Percentiles rank a stretch among this genome's conserved stretches.
phyloP scores from a whole-genome alignment of 2,113 vertebrate genomes.

The Strix uralensis region DNA sequence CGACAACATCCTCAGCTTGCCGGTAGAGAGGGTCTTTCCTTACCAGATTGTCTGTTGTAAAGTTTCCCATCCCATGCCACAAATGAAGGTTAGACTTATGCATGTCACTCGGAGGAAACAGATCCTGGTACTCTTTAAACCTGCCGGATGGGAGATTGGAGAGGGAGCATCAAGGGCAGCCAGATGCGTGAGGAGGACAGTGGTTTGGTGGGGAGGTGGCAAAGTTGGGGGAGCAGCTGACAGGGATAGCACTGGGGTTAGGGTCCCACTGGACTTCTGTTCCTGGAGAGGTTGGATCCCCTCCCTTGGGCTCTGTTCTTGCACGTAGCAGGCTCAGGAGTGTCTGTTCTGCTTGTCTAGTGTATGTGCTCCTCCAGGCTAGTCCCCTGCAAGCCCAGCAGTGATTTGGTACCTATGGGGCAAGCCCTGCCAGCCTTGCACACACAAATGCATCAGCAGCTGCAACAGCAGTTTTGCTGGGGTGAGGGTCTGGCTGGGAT shows the following conservation, averaged over 20 bases:
- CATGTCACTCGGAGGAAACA: not conserved
- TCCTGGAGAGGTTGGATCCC: not conserved
- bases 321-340: not conserved
- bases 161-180: not conserved
- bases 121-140: slow-evolving; percentile 60
- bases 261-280: not conserved
- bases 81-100: not conserved
- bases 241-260: not conserved
- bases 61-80: not conserved
- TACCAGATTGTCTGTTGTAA: not conserved
- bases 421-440: not conserved
- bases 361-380: not conserved
- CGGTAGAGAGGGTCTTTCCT: not conserved
- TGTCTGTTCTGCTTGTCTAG: not conserved
- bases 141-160: slow-evolving; percentile 24
- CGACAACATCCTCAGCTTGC: not conserved
- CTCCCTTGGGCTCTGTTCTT: not conserved
- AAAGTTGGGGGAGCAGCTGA: not conserved
- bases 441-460: not conserved
- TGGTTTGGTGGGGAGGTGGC: not conserved
- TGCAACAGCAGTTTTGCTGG: not conserved
- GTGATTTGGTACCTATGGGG: not conserved
- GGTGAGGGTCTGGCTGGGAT: not conserved
- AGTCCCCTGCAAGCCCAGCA: not conserved
- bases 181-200: not conserved